Percentiles rank a stretch among this genome's conserved stretches.
These are phyloP conservation scores for Microdon myrmicae DNA, from an alignment of 2,888 invertebrate species.

Conservation along the genomic window DNA sequence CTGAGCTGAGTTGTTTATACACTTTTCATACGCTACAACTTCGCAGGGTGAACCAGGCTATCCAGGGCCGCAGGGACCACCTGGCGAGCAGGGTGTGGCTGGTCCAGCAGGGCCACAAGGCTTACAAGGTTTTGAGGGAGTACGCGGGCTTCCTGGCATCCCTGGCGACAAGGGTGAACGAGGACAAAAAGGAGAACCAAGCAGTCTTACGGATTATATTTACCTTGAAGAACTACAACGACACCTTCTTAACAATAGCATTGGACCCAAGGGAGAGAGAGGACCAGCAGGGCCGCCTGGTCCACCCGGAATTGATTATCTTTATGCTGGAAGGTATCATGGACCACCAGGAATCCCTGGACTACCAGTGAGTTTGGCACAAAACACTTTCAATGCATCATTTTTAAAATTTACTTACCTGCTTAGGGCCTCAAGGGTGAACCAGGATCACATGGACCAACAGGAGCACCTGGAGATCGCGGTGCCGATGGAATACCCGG, in stretches of 20 bases:
- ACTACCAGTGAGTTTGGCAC: constrained; percentile 9
- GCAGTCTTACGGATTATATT: constrained; percentile 57
- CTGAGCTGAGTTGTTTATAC: too few species aligned
- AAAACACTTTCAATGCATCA: background rate
- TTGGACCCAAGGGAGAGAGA: constrained; percentile 41
- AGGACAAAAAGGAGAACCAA: constrained; percentile 69
- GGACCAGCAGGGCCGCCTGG: constrained; percentile 59
- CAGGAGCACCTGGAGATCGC: constrained; percentile 67
- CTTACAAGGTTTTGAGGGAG: constrained; percentile 32
- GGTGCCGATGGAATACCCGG: constrained; percentile 62
- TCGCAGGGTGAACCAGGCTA: constrained; percentile 32
- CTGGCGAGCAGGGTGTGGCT: constrained; percentile 66
- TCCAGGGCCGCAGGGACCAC: constrained; percentile 10
- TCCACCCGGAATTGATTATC: constrained; percentile 53
- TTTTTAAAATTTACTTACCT: background rate
- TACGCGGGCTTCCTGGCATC: constrained; percentile 69
- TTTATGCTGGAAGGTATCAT: constrained; percentile 13
- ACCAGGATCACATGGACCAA: constrained; percentile 68
- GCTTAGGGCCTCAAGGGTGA: constrained; percentile 13
- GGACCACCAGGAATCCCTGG: constrained; percentile 20
- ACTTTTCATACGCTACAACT: too few species aligned
- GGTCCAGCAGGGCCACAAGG: constrained; percentile 71
- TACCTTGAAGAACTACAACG: constrained; percentile 50
- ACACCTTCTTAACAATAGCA: constrained; percentile 16
- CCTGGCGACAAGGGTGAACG: constrained; percentile 65